Evolutionary conservation across 2,888 invertebrate species (phyloP).

Genomic region (Gibbula magus): DNA sequence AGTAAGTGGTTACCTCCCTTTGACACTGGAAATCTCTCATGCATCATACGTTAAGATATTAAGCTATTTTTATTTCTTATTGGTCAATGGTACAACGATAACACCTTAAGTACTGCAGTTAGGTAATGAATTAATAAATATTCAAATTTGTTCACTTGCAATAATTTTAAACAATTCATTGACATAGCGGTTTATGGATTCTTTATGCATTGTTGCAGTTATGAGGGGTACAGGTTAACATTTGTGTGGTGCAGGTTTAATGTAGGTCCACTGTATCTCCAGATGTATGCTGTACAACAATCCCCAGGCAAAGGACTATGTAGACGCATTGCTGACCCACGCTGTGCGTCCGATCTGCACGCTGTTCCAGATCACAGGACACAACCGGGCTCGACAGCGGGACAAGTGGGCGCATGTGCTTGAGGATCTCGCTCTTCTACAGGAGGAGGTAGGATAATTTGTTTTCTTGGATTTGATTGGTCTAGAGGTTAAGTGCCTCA

Average conservation of each 20-base stretch:
- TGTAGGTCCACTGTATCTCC: too few relatives aligned
- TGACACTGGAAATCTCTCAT: not conserved
- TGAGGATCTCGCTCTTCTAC: slow-evolving; percentile 91
- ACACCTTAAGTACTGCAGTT: too few relatives aligned
- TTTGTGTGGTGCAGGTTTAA: too few relatives aligned
- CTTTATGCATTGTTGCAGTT: too few relatives aligned
- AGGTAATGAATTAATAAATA: too few relatives aligned
- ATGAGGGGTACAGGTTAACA: too few relatives aligned
- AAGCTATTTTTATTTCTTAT: too few relatives aligned
- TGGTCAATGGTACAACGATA: too few relatives aligned
- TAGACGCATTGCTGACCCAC: slow-evolving; percentile 90
- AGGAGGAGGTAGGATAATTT: slow-evolving; percentile 84
- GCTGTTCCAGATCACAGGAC: slow-evolving; percentile 89
- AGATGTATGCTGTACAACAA: slow-evolving; percentile 79
- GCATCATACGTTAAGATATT: not conserved
- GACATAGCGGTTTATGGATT: too few relatives aligned
- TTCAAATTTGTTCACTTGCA: too few relatives aligned
- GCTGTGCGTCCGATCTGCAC: slow-evolving; percentile 91
- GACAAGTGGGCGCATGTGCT: slow-evolving; percentile 93
- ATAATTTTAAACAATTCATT: too few relatives aligned
- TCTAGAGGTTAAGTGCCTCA: too few relatives aligned
- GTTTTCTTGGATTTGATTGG: not conserved
- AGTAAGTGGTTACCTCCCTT: slow-evolving; percentile 70
- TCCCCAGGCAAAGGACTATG: slow-evolving; percentile 88
- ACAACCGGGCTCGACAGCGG: slow-evolving; percentile 94